These are phyloP conservation scores for Stercorarius parasiticus DNA, from an alignment of 2,113 vertebrate species.

Conservation along the genomic window DNA sequence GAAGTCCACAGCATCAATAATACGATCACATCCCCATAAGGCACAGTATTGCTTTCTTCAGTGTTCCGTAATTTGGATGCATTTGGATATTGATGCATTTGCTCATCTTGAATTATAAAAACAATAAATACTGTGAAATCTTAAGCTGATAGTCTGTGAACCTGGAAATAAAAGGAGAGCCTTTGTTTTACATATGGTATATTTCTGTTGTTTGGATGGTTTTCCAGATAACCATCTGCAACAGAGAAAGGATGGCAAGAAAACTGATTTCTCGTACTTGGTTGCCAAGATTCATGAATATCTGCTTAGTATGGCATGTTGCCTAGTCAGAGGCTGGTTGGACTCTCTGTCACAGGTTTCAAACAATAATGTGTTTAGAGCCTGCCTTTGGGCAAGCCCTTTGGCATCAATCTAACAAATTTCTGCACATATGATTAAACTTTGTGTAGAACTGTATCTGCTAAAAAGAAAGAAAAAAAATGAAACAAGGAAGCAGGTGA, in stretches of 20 bases:
- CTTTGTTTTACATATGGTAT: conserved; percentile 48
- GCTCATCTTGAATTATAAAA: conserved; percentile 14
- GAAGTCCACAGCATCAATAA: background rate
- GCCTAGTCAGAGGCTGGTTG: conserved; percentile 48
- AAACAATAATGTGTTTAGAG: conserved; percentile 51
- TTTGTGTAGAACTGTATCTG: background rate
- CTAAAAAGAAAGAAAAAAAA: background rate
- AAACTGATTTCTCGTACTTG: conserved; percentile 35
- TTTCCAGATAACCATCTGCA: conserved; percentile 66
- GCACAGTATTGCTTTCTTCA: background rate
- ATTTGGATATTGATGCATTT: background rate
- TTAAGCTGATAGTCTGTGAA: conserved; percentile 8
- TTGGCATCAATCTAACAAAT: conserved; percentile 18
- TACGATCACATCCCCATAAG: background rate
- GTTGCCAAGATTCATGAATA: conserved; percentile 63
- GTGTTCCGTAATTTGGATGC: background rate
- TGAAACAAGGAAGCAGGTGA: background rate
- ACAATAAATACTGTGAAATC: conserved; percentile 1
- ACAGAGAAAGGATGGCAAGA: conserved; percentile 41
- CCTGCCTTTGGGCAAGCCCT: conserved; percentile 30
- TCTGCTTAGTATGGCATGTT: conserved; percentile 47
- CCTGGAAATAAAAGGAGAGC: conserved; percentile 20
- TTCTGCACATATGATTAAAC: conserved; percentile 1
- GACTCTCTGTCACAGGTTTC: conserved; percentile 26
- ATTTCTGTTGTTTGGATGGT: conserved; percentile 52